Evolutionary conservation across 2,797 vertebrate species (phyloP).

Genomic region (Trachops cirrhosus): DNA sequence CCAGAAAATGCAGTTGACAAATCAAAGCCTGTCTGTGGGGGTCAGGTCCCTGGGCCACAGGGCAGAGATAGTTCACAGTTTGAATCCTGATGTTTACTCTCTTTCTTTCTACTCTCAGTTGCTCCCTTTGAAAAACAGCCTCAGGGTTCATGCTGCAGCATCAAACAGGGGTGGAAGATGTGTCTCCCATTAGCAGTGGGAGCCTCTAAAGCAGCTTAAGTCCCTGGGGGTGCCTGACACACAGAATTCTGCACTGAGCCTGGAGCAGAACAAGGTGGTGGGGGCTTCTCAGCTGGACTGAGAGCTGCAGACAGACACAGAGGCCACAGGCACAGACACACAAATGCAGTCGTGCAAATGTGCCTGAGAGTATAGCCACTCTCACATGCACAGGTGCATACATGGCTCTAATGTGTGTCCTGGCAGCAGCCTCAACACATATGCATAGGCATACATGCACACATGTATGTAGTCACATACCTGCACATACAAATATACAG

Average conservation of each 20-base stretch:
- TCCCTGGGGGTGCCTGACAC: background rate
- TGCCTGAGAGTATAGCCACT: background rate
- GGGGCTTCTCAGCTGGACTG: background rate
- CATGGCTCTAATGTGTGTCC: background rate
- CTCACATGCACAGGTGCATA: fast-evolving
- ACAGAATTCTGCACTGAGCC: background rate
- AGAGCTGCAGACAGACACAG: background rate
- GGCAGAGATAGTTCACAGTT: background rate
- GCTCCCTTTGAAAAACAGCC: conserved; percentile 55
- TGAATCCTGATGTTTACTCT: conserved; percentile 22
- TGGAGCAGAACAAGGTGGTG: background rate
- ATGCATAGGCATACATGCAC: fast-evolving
- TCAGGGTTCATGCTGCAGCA: background rate
- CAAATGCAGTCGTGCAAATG: fast-evolving
- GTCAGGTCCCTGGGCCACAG: background rate
- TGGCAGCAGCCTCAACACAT: background rate
- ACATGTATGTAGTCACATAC: background rate
- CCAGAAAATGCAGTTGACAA: background rate
- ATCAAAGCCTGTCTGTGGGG: background rate
- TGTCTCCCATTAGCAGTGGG: background rate
- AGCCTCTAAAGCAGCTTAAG: background rate
- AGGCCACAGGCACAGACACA: background rate
- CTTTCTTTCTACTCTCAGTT: background rate
- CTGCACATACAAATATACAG: background rate
- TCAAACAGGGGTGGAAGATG: conserved; percentile 22